Percentiles rank a stretch among this genome's conserved stretches.
phyloP scores from a whole-genome alignment of 2,113 vertebrate species.

The Benitochromis conjunctus region DNA sequence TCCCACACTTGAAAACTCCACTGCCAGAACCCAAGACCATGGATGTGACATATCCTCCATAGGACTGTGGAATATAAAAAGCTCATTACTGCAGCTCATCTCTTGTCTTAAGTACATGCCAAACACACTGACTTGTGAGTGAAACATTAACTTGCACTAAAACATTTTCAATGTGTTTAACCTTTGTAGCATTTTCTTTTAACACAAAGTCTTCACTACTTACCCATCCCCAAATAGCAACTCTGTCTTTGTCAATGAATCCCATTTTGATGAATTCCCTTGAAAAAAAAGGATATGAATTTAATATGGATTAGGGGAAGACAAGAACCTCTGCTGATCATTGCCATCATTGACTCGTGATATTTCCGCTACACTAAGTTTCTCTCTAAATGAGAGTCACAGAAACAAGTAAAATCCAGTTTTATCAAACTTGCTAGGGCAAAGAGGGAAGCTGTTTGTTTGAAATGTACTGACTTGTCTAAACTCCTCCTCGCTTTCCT shows the following conservation, averaged over 20 bases:
- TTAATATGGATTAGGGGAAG: background rate
- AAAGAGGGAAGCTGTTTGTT: constrained; percentile 7
- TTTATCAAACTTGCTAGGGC: background rate
- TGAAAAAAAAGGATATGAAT: background rate
- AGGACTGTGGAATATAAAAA: constrained; percentile 81
- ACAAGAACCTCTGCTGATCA: background rate
- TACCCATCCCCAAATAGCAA: constrained; percentile 99
- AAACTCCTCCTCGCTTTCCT: background rate
- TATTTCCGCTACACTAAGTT: background rate
- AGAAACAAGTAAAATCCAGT: constrained; percentile 9
- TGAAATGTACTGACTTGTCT: constrained; percentile 3
- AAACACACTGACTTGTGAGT: background rate
- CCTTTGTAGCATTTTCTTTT: background rate
- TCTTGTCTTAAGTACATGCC: background rate
- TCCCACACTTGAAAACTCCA: constrained; percentile 92
- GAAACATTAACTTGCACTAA: constrained; percentile 22
- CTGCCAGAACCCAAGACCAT: constrained; percentile 94
- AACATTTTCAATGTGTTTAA: background rate
- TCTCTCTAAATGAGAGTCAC: background rate
- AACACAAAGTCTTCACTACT: constrained; percentile 49
- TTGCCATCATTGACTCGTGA: background rate
- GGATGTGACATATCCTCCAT: constrained; percentile 95
- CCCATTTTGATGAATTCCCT: constrained; percentile 86
- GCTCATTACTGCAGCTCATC: background rate
- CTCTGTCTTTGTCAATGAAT: constrained; percentile 82